These are phyloP conservation scores for Oryzias curvinotus DNA, from an alignment of 2,113 vertebrate genomes.

Conservation along the genomic window DNA sequence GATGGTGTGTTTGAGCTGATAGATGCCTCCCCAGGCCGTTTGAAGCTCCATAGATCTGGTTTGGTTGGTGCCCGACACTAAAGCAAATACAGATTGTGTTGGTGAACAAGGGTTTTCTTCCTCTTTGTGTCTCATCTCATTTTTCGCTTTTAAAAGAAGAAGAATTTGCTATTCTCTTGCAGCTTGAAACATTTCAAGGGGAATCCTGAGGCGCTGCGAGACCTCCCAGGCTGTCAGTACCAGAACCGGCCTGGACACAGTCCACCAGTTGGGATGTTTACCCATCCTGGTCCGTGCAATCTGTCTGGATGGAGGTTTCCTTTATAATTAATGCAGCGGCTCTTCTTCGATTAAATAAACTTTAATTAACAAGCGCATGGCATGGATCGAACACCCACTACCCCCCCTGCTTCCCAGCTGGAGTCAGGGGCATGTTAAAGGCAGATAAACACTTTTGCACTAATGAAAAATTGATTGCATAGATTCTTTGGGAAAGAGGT, in stretches of 20 bases:
- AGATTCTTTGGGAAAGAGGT: slow-evolving; percentile 81
- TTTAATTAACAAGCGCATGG: slow-evolving; percentile 98
- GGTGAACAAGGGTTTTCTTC: slow-evolving; percentile 5
- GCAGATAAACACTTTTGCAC: slow-evolving; percentile 97
- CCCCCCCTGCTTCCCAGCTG: slow-evolving; percentile 49
- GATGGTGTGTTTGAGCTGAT: slow-evolving; percentile 38
- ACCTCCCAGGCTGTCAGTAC: slow-evolving; percentile 33
- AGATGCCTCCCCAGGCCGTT: slow-evolving; percentile 33
- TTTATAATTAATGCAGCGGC: slow-evolving; percentile 91
- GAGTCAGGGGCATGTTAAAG: slow-evolving; percentile 89
- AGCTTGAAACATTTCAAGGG: slow-evolving; percentile 27
- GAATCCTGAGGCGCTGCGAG: slow-evolving; percentile 29
- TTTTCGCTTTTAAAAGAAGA: slow-evolving; percentile 25
- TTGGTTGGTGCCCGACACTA: slow-evolving; percentile 10
- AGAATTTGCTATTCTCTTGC: slow-evolving; percentile 40
- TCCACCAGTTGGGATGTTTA: slow-evolving; percentile 37
- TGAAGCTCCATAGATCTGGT: slow-evolving; percentile 31
- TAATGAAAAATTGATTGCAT: slow-evolving; percentile 99
- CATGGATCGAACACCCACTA: slow-evolving; percentile 86
- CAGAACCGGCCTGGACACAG: slow-evolving; percentile 7
- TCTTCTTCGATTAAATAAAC: slow-evolving; percentile 97
- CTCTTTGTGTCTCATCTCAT: slow-evolving; percentile 20
- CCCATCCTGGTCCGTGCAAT: slow-evolving; percentile 34
- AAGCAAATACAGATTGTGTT: slow-evolving; percentile 45
- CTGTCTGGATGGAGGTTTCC: slow-evolving; percentile 67